These are phyloP conservation scores for Plutella xylostella DNA, from an alignment of 2,888 invertebrate genomes.

Conservation along the genomic window DNA sequence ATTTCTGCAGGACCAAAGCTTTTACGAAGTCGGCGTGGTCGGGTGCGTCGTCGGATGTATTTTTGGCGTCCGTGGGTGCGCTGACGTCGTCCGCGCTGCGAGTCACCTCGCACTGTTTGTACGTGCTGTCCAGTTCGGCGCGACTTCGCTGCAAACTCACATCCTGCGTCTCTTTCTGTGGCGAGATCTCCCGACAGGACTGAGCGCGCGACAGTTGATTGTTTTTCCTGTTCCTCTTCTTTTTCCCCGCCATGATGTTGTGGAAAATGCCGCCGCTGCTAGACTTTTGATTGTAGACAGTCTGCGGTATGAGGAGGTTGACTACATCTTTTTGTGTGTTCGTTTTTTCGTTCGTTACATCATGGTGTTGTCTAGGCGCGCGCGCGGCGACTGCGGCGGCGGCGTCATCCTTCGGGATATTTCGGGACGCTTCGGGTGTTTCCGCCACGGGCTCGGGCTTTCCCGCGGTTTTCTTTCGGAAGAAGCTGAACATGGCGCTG, in stretches of 20 bases:
- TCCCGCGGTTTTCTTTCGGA: conserved; percentile 53
- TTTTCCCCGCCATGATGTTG: conserved; percentile 56
- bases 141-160: conserved; percentile 34
- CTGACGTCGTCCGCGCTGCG: conserved; percentile 21
- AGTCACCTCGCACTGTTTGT: conserved; percentile 9
- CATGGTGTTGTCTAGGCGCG: conserved; percentile 38
- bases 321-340: conserved; percentile 55
- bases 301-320: conserved; percentile 51
- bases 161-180: conserved; percentile 33
- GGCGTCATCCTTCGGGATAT: conserved; percentile 29
- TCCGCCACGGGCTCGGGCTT: conserved; percentile 38
- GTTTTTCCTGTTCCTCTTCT: conserved; percentile 33
- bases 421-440: conserved; percentile 30
- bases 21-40: conserved; percentile 53
- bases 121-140: conserved; percentile 26
- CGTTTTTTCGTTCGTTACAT: conserved; percentile 32
- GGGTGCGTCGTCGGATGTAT: conserved; percentile 34
- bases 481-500: conserved; percentile 58
- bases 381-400: conserved; percentile 38
- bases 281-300: conserved; percentile 49
- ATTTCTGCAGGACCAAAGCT: conserved; percentile 57
- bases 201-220: conserved; percentile 34
- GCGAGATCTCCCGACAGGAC: conserved; percentile 36
- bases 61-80: conserved; percentile 42
- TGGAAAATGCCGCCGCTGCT: conserved; percentile 52